A percentile compares a stretch with the other conserved stretches of the same genome.
Conservation (phyloP, 2,113 vertebrate species). For the Neolamprologus sp. region DNA sequence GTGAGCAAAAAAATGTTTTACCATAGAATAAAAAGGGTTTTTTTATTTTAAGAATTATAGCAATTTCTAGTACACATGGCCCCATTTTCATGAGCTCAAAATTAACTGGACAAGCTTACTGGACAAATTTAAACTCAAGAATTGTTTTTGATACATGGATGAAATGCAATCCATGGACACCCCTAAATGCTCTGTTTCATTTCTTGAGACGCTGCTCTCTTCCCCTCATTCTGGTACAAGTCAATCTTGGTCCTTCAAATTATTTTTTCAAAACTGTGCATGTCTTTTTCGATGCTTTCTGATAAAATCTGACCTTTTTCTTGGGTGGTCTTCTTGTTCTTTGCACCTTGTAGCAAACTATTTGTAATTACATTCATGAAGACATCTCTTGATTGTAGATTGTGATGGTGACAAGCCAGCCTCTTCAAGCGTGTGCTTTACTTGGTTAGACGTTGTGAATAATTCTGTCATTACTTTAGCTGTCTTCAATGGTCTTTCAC, state of each 20-base stretch:
- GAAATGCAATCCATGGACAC: background rate
- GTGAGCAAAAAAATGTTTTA: background rate
- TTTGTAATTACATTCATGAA: background rate
- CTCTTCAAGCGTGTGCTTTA: background rate
- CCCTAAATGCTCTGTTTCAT: background rate
- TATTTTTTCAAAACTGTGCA: background rate
- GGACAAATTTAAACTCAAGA: background rate
- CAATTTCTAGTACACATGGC: background rate
- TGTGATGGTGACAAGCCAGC: rapidly evolving
- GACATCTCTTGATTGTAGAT: background rate
- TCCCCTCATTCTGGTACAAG: rapidly evolving
- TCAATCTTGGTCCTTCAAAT: background rate
- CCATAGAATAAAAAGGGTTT: rapidly evolving
- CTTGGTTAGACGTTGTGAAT: background rate
- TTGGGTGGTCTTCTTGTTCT: background rate
- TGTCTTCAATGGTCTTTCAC: background rate
- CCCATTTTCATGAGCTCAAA: background rate
- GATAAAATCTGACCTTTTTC: background rate
- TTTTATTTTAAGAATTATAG: background rate
- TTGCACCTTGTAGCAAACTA: background rate
- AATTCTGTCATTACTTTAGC: background rate
- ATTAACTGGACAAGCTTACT: background rate
- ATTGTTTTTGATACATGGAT: background rate
- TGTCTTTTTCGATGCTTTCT: background rate
- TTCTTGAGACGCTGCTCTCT: background rate